These are phyloP conservation scores for Triplophysa yarkandensis DNA, from an alignment of 2,797 vertebrate genomes.

Conservation along the genomic window DNA sequence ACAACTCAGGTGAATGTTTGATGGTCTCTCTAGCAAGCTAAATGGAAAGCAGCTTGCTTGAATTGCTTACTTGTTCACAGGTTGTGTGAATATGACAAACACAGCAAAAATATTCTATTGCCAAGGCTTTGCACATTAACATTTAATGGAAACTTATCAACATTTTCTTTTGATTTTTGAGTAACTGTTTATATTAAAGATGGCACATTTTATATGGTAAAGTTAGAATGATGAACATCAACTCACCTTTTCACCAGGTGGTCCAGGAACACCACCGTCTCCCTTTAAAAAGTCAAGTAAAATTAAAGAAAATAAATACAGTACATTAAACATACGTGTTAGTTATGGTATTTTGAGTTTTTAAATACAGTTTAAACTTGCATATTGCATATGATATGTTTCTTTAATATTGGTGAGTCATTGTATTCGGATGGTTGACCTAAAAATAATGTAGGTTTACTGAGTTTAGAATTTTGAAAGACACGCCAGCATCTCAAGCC, in stretches of 20 bases:
- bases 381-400: no score
- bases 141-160: not conserved
- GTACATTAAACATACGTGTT: no score
- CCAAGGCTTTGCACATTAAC: not conserved
- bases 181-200: not conserved
- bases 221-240: not conserved
- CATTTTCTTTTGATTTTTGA: not conserved
- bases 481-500: no score
- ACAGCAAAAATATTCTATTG: not conserved
- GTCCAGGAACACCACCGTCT: slow-evolving; percentile 78
- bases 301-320: not conserved
- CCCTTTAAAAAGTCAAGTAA: slow-evolving; percentile 71
- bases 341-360: no score
- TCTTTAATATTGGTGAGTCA: no score
- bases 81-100: not conserved
- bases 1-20: not conserved
- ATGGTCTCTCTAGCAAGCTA: not conserved
- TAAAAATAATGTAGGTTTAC: no score
- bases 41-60: not conserved
- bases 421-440: no score
- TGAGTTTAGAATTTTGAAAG: no score
- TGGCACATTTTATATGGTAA: not conserved
- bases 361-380: no score
- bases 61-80: not conserved
- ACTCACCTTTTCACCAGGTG: slow-evolving; percentile 69